These are phyloP conservation scores for Ochropacha duplaris DNA, from an alignment of 2,888 invertebrate genomes.

Conservation along the genomic window DNA sequence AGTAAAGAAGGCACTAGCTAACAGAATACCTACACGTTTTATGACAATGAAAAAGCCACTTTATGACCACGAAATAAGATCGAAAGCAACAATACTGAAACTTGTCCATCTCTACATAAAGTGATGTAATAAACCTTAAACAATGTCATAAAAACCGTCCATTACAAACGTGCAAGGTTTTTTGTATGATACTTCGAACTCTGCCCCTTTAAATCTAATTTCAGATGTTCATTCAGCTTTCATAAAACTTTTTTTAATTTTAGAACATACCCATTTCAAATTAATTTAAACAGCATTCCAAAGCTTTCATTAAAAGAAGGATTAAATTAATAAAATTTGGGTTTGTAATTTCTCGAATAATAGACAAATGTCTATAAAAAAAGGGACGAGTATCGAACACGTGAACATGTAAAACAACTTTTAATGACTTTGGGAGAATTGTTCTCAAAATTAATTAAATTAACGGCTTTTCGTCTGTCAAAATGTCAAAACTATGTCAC, in stretches of 20 bases:
- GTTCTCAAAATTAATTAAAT: too few relatives aligned
- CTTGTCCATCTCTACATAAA: conserved; percentile 20
- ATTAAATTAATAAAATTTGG: not conserved
- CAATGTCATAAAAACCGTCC: conserved; percentile 44
- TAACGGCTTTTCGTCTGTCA: too few relatives aligned
- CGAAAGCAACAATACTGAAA: conserved; percentile 23
- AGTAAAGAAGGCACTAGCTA: conserved; percentile 41
- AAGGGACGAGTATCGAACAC: not conserved
- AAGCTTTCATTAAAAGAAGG: not conserved
- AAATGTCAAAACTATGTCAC: too few relatives aligned
- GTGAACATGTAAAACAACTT: not conserved
- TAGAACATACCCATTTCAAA: not conserved
- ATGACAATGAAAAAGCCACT: conserved; percentile 25
- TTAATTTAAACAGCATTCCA: not conserved
- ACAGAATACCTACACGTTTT: conserved; percentile 33
- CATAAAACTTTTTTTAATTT: too few relatives aligned
- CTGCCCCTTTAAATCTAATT: conserved; percentile 20
- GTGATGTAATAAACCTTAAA: conserved; percentile 41
- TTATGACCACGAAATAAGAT: conserved; percentile 29
- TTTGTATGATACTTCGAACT: conserved; percentile 18
- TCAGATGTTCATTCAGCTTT: conserved; percentile 10
- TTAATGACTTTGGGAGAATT: not conserved
- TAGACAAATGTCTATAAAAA: not conserved
- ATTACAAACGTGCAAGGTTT: conserved; percentile 18
- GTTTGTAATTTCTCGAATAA: not conserved